phyloP scores from a whole-genome alignment of 2,113 vertebrate species.

The Indicator maculatus region DNA sequence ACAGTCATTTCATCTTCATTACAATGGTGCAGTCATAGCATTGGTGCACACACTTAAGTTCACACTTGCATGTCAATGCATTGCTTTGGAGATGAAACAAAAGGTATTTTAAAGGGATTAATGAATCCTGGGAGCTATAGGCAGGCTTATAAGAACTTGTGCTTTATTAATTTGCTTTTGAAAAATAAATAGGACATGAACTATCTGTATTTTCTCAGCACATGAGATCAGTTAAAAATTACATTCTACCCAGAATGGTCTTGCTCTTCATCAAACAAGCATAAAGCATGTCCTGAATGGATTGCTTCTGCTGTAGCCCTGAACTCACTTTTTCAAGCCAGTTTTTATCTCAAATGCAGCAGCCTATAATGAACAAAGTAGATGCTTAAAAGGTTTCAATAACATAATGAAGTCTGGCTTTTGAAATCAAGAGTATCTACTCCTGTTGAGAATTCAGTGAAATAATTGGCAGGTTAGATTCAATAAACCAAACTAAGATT shows the following conservation, averaged over 20 bases:
- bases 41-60: constrained; percentile 4
- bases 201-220: neutral
- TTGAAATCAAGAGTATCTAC: neutral
- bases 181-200: neutral
- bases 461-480: neutral
- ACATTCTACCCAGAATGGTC: constrained; percentile 18
- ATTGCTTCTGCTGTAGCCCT: neutral
- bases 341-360: neutral
- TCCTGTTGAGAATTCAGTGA: neutral
- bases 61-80: neutral
- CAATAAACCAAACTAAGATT: neutral
- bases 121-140: neutral
- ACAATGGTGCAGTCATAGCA: constrained; percentile 38
- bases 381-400: neutral
- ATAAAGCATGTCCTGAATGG: neutral
- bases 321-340: neutral
- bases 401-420: neutral
- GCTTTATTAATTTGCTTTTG: neutral
- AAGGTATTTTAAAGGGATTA: neutral
- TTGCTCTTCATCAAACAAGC: neutral
- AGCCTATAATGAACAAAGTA: neutral
- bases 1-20: constrained; percentile 78
- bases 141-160: neutral
- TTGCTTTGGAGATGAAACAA: neutral
- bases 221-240: constrained; percentile 60